Conservation (phyloP, 2,113 vertebrate genomes). For the Psilopsiagon aymara region DNA sequence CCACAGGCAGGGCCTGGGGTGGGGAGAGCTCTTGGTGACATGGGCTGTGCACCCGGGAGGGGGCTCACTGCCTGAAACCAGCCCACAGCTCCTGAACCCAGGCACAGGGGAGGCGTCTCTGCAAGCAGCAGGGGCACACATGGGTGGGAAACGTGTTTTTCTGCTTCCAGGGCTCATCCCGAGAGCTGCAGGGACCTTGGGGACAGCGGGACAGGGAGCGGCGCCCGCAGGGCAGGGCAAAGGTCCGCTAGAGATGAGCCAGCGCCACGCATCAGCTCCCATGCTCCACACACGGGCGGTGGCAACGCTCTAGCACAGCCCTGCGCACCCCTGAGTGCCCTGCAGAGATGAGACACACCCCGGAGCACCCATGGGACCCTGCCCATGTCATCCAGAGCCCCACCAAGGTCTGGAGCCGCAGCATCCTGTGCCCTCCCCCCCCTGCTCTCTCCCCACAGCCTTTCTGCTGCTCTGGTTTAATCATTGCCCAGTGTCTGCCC, state of each 20-base stretch:
- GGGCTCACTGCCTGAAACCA: neutral
- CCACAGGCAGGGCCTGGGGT: neutral
- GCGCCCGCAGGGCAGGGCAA: neutral
- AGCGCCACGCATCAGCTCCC: neutral
- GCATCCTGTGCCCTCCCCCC: neutral
- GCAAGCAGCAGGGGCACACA: neutral
- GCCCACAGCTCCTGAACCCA: neutral
- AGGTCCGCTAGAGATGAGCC: neutral
- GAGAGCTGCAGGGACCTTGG: neutral
- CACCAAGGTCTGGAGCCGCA: fast-evolving
- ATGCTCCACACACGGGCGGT: neutral
- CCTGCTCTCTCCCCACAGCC: neutral
- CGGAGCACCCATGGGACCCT: neutral
- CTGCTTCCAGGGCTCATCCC: neutral
- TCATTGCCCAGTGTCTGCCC: neutral
- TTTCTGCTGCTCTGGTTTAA: neutral
- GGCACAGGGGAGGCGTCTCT: neutral
- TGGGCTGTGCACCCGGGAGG: neutral
- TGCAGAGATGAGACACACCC: fast-evolving
- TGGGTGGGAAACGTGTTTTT: neutral
- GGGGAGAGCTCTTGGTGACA: neutral
- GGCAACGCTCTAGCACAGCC: neutral
- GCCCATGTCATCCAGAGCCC: neutral
- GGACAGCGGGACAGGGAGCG: neutral
- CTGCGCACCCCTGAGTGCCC: neutral